A percentile compares a stretch with the other conserved stretches of the same genome.
Conservation (phyloP, 2,888 invertebrate genomes). For the Trissolcus brochymenae region DNA sequence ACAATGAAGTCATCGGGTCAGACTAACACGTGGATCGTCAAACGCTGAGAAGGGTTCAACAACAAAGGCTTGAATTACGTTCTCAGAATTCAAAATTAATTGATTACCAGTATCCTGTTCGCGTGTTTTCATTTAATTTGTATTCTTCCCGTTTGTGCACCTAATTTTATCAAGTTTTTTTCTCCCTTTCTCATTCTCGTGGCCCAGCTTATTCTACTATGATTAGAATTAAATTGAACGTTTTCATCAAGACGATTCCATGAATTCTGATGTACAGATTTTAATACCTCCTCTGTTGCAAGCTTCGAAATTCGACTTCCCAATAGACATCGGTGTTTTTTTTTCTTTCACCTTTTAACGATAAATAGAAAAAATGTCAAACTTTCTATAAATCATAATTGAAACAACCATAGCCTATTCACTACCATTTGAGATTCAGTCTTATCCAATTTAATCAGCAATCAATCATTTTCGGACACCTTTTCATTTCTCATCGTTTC, state of each 20-base stretch:
- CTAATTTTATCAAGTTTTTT: neutral
- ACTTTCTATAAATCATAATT: too few relatives aligned
- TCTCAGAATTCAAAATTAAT: constrained; percentile 14
- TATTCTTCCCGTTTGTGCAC: neutral
- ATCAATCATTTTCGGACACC: constrained; percentile 8
- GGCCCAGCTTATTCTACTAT: neutral
- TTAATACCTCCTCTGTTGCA: too few relatives aligned
- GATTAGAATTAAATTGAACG: neutral
- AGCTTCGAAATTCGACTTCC: too few relatives aligned
- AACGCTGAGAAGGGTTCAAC: constrained; percentile 2
- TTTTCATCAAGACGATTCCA: neutral
- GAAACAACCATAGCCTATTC: too few relatives aligned
- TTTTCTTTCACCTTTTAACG: too few relatives aligned
- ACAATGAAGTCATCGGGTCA: constrained; percentile 48
- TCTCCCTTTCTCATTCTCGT: too few relatives aligned
- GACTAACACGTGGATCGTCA: constrained; percentile 16
- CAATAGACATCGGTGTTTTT: too few relatives aligned
- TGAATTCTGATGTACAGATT: neutral
- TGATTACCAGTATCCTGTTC: too few relatives aligned
- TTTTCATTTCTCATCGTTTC: constrained; percentile 5
- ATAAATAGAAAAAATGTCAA: too few relatives aligned
- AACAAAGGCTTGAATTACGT: constrained; percentile 30
- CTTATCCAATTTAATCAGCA: neutral
- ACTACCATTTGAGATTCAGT: too few relatives aligned
- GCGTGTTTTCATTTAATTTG: constrained; percentile 11